A percentile compares a stretch with the other conserved stretches of the same genome.
Conservation (phyloP, 2,888 invertebrate species). For the Yponomeuta cagnagella region DNA sequence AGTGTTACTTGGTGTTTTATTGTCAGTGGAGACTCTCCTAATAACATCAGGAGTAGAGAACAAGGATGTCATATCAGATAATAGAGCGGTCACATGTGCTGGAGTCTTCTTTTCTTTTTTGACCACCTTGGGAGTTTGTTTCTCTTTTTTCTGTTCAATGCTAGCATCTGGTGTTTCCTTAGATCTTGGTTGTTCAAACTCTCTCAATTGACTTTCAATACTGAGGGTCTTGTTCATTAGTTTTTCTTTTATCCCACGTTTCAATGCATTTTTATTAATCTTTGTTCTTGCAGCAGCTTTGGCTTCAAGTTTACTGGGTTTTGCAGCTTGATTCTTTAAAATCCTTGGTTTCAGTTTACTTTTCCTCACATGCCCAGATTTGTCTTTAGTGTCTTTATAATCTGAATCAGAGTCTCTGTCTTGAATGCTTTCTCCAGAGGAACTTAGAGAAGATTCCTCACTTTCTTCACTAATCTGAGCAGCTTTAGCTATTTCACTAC, state of each 20-base stretch:
- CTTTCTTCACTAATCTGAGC: conserved; percentile 63
- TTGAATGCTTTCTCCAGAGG: conserved; percentile 72
- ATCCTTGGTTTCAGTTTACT: conserved; percentile 59
- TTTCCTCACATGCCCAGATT: conserved; percentile 44
- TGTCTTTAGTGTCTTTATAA: conserved; percentile 68
- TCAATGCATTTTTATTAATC: conserved; percentile 41
- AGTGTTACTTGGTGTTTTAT: conserved; percentile 65
- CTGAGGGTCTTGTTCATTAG: conserved; percentile 39
- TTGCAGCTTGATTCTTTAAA: conserved; percentile 43
- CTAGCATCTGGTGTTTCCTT: conserved; percentile 32
- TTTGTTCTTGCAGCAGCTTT: conserved; percentile 51
- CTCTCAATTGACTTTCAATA: conserved; percentile 22
- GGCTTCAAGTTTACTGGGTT: conserved; percentile 43
- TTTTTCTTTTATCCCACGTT: conserved; percentile 56
- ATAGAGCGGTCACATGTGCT: conserved; percentile 71
- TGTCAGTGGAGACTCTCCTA: conserved; percentile 77
- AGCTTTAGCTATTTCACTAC: conserved; percentile 36
- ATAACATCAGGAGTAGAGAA: conserved; percentile 89
- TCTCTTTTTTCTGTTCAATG: conserved; percentile 55
- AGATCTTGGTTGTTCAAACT: conserved; percentile 37
- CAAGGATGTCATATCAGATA: conserved; percentile 80
- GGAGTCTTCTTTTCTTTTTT: conserved; percentile 77
- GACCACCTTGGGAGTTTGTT: conserved; percentile 51
- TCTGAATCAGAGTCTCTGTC: conserved; percentile 80
- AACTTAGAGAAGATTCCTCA: conserved; percentile 64